Percentiles rank a stretch among this genome's conserved stretches.
Evolutionary conservation across 2,113 vertebrate genomes (phyloP).

Genomic region (Oplegnathus fasciatus): DNA sequence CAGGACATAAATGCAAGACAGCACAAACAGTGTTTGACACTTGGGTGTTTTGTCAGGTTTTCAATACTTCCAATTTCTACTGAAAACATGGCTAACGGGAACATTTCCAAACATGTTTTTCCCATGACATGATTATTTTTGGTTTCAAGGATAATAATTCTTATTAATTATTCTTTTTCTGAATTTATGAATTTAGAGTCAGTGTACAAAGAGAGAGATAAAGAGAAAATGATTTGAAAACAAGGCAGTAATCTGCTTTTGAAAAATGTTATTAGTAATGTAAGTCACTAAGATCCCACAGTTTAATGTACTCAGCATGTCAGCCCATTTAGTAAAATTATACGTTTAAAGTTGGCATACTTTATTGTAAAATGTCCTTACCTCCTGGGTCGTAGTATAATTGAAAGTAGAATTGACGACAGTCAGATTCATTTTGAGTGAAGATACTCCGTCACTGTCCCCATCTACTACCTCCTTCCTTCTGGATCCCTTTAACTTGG

Average conservation of each 20-base stretch:
- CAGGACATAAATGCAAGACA: background rate
- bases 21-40: background rate
- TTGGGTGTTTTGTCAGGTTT: background rate
- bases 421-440: constrained; percentile 55
- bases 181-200: too few species aligned
- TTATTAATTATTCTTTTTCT: too few species aligned
- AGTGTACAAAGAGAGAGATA: too few species aligned
- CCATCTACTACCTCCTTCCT: constrained; percentile 15
- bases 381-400: constrained; percentile 64
- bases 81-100: background rate
- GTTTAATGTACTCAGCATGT: constrained; percentile 5
- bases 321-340: background rate
- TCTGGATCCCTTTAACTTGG: constrained; percentile 36
- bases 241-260: background rate
- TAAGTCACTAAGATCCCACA: too few species aligned
- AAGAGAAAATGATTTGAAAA: too few species aligned
- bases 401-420: constrained; percentile 65
- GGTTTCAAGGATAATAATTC: background rate
- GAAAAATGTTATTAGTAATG: too few species aligned
- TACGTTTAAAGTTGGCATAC: background rate
- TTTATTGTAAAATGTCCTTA: constrained; percentile 25
- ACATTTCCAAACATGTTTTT: background rate
- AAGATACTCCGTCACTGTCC: constrained; percentile 25
- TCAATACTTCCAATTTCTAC: background rate
- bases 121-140: background rate